A percentile compares a stretch with the other conserved stretches of the same genome.
Conservation (phyloP, 1,140 invertebrate genomes). For the Metaphire vulgaris region DNA sequence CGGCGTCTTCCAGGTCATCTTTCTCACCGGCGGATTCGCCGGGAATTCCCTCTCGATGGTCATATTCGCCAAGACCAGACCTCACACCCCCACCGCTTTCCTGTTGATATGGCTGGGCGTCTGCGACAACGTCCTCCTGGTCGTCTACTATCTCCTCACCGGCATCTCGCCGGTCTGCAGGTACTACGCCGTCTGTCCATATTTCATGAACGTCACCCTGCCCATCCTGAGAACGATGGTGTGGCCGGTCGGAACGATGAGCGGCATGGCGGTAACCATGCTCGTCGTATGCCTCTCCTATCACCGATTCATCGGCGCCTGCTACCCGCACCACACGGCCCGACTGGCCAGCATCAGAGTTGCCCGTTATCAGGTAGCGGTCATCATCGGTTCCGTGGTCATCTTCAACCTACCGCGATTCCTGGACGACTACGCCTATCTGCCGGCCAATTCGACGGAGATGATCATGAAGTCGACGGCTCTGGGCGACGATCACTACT, state of each 20-base stretch:
- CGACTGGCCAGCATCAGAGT: not conserved
- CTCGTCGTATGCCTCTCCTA: not conserved
- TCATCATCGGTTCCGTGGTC: not conserved
- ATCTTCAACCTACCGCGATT: not conserved
- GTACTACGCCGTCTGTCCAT: not conserved
- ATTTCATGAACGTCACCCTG: not conserved
- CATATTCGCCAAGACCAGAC: not conserved
- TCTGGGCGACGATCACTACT: not conserved
- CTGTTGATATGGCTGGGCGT: not conserved
- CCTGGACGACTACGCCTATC: not conserved
- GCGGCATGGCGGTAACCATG: not conserved
- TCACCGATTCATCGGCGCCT: no score
- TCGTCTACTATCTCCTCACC: not conserved
- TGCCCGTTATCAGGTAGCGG: not conserved
- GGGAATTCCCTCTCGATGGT: not conserved
- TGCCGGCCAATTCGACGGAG: not conserved
- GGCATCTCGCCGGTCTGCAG: conserved; percentile 6
- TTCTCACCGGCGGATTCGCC: no score
- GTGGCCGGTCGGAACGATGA: not conserved
- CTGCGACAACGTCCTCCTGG: not conserved
- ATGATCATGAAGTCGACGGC: not conserved
- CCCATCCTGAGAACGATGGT: not conserved
- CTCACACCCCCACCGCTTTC: not conserved
- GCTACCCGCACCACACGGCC: not conserved
- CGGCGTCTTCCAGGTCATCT: no score